phyloP scores from a whole-genome alignment of 1,140 invertebrate genomes.

The Dendrolimus kikuchii region DNA sequence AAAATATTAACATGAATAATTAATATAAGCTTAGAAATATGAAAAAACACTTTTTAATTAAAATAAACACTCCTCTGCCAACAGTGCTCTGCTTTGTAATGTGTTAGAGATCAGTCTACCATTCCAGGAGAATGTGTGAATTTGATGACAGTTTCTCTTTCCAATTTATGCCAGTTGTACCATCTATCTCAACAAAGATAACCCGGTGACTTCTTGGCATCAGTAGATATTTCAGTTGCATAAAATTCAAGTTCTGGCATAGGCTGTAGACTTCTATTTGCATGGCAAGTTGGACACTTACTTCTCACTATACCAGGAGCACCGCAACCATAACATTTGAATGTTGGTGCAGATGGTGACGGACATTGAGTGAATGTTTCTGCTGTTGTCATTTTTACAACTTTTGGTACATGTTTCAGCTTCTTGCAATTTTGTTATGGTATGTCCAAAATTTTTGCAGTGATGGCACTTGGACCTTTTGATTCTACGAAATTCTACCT shows the following conservation, averaged over 20 bases:
- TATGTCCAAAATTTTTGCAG: slow-evolving; percentile 2
- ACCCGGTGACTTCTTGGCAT: neutral
- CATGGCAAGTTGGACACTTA: slow-evolving; percentile 6
- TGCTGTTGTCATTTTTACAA: neutral
- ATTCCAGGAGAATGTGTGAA: too few relatives aligned
- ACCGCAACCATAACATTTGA: slow-evolving; percentile 18
- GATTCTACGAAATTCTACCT: neutral
- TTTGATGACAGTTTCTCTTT: too few relatives aligned
- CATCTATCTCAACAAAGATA: too few relatives aligned
- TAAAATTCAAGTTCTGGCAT: neutral
- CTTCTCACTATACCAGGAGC: slow-evolving; percentile 10
- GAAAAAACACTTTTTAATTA: too few relatives aligned
- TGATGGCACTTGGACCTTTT: neutral
- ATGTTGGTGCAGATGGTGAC: neutral
- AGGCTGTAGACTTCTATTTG: neutral
- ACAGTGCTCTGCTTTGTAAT: too few relatives aligned
- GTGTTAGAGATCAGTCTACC: too few relatives aligned
- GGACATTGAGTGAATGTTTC: slow-evolving; percentile 1
- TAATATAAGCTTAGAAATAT: too few relatives aligned
- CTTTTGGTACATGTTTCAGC: neutral
- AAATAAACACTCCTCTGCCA: too few relatives aligned
- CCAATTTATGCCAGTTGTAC: too few relatives aligned
- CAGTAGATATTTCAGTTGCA: neutral
- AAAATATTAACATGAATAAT: too few relatives aligned
- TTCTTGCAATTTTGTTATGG: neutral